Percentiles rank a stretch among this genome's conserved stretches.
Conservation (phyloP, 2,797 vertebrate genomes). For the Brotogeris chrysoptera region DNA sequence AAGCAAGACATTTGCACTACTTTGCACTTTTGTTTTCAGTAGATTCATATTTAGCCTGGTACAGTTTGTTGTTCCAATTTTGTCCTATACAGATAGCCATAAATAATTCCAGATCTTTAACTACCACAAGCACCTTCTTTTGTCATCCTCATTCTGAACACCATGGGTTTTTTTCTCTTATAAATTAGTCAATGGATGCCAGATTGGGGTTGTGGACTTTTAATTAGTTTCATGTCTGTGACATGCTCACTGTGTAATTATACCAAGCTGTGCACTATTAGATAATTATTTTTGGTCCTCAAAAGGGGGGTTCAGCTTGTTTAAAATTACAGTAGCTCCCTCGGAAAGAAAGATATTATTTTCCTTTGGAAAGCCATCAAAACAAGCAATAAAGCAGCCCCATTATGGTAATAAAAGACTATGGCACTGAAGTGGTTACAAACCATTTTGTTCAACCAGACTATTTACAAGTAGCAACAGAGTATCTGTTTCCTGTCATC, state of each 20-base stretch:
- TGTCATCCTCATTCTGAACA: background rate
- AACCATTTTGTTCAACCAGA: constrained; percentile 94
- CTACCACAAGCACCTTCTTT: constrained; percentile 39
- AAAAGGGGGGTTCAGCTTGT: constrained; percentile 37
- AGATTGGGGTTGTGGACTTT: constrained; percentile 11
- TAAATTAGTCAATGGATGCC: background rate
- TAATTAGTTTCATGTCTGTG: constrained; percentile 39
- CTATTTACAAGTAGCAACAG: constrained; percentile 92
- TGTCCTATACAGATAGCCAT: background rate
- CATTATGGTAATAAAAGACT: constrained; percentile 42
- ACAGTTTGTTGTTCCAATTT: background rate
- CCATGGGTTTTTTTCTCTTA: background rate
- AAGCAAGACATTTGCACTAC: constrained; percentile 3
- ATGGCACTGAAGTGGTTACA: constrained; percentile 83
- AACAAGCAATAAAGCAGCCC: background rate
- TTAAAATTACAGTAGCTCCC: constrained; percentile 49
- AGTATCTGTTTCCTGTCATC: constrained; percentile 94
- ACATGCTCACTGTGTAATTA: constrained; percentile 48
- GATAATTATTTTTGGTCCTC: constrained; percentile 35
- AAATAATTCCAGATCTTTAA: constrained; percentile 22
- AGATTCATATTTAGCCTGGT: background rate
- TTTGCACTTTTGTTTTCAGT: constrained; percentile 34
- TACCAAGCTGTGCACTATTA: constrained; percentile 25
- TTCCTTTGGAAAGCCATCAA: background rate
- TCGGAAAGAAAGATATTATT: constrained; percentile 4